phyloP scores from a whole-genome alignment of 2,888 invertebrate species.

The Gymnoscelis rufifasciata region DNA sequence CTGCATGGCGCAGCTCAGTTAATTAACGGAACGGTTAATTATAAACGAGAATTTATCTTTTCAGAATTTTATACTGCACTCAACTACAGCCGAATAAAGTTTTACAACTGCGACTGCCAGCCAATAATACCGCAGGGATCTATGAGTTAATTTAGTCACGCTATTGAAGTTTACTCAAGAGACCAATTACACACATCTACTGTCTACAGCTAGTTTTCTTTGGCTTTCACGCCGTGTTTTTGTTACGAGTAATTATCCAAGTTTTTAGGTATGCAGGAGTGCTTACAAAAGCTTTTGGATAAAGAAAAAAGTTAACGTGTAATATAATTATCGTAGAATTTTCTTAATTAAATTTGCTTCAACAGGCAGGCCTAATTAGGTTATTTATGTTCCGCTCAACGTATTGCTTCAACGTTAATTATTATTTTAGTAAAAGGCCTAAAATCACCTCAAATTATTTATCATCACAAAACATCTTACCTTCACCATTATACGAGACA shows the following conservation, averaged over 20 bases:
- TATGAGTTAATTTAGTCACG: slow-evolving; percentile 18
- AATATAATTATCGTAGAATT: slow-evolving; percentile 17
- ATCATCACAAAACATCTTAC: slow-evolving; percentile 6
- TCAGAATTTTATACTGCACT: not conserved
- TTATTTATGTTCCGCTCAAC: slow-evolving; percentile 24
- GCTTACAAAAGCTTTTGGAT: slow-evolving; percentile 13
- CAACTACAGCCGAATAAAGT: not conserved
- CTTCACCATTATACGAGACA: slow-evolving; percentile 4
- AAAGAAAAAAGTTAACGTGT: slow-evolving; percentile 9
- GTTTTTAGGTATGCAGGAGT: not conserved
- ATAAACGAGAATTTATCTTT: not conserved
- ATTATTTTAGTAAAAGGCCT: slow-evolving; percentile 15
- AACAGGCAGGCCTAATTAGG: slow-evolving; percentile 24
- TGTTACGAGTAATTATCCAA: not conserved
- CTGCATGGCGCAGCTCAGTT: not conserved
- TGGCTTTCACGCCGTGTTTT: not conserved
- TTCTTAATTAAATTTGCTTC: slow-evolving; percentile 22
- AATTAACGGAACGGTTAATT: not conserved
- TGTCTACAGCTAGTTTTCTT: not conserved
- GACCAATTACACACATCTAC: slow-evolving; percentile 14
- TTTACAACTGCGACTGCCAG: not conserved
- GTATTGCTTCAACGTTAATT: slow-evolving; percentile 24
- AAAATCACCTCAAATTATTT: slow-evolving; percentile 13
- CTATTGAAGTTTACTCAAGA: slow-evolving; percentile 11
- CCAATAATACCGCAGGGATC: slow-evolving; percentile 1